These are phyloP conservation scores for Tetrao urogallus DNA, from an alignment of 2,113 vertebrate genomes.

Conservation along the genomic window DNA sequence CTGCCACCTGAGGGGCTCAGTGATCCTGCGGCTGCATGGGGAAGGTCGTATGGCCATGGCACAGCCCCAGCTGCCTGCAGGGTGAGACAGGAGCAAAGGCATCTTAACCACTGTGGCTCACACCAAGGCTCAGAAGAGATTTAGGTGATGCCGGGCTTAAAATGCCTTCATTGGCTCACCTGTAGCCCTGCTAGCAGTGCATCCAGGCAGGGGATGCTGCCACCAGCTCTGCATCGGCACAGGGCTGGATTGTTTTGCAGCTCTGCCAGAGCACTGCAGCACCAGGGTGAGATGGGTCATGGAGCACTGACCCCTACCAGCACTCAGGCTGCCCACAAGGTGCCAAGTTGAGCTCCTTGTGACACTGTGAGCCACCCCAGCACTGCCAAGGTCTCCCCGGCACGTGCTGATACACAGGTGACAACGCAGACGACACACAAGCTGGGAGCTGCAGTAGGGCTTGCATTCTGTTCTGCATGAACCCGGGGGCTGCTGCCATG, in stretches of 20 bases:
- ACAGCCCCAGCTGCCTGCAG: no score
- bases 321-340: neutral
- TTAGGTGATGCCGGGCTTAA: neutral
- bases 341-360: neutral
- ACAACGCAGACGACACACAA: neutral
- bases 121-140: no score
- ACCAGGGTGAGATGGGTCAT: neutral
- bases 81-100: no score
- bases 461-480: neutral
- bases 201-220: neutral
- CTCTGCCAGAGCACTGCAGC: neutral
- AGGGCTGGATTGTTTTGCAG: neutral
- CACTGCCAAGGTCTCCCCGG: neutral
- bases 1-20: no score
- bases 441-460: neutral
- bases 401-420: neutral
- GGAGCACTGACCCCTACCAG: neutral
- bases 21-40: no score
- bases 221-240: accelerated
- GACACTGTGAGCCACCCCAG: neutral
- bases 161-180: accelerated
- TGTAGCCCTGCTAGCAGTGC: neutral
- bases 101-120: no score
- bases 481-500: accelerated
- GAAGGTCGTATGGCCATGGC: no score